phyloP scores from a whole-genome alignment of 30 jellyfish, hydroid and myxozoan genomes.

The Calvadosia cruxmelitensis region DNA sequence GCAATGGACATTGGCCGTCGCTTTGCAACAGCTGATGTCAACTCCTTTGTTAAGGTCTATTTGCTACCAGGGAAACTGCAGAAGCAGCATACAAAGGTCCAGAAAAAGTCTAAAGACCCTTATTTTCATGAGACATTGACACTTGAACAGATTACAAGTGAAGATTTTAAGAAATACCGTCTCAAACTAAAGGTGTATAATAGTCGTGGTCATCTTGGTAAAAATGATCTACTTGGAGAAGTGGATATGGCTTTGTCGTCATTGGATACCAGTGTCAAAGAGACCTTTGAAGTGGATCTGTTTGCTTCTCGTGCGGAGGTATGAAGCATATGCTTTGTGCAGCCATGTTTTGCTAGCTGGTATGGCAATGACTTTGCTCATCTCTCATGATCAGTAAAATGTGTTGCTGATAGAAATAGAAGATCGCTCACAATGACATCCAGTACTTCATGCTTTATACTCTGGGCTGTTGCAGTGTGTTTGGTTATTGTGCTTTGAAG shows the following conservation, averaged over 20 bases:
- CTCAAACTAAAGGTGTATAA: conserved; percentile 52
- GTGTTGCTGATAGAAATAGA: too few species aligned
- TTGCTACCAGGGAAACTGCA: conserved; percentile 86
- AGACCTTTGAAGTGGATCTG: conserved; percentile 61
- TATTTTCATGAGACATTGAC: conserved; percentile 39
- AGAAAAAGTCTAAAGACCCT: conserved; percentile 68
- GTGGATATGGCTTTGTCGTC: conserved; percentile 68
- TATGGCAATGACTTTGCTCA: too few species aligned
- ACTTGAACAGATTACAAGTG: conserved; percentile 35
- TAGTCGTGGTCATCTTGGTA: conserved; percentile 37
- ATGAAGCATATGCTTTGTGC: too few species aligned
- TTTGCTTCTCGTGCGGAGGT: conserved; percentile 31
- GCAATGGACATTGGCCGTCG: conserved; percentile 49
- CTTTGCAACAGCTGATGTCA: conserved; percentile 26
- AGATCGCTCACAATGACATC: too few species aligned
- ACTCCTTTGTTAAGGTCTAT: conserved; percentile 64
- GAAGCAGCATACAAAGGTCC: conserved; percentile 72
- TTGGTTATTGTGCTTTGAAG: too few species aligned
- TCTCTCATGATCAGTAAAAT: too few species aligned
- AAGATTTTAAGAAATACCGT: conserved; percentile 34
- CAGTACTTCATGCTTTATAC: too few species aligned
- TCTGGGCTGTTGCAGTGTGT: too few species aligned
- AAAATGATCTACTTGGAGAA: conserved; percentile 74
- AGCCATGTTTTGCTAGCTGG: too few species aligned
- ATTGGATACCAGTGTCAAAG: conserved; percentile 24